Conservation (phyloP, 2,797 vertebrate genomes). For the Corythornis leucogaster region DNA sequence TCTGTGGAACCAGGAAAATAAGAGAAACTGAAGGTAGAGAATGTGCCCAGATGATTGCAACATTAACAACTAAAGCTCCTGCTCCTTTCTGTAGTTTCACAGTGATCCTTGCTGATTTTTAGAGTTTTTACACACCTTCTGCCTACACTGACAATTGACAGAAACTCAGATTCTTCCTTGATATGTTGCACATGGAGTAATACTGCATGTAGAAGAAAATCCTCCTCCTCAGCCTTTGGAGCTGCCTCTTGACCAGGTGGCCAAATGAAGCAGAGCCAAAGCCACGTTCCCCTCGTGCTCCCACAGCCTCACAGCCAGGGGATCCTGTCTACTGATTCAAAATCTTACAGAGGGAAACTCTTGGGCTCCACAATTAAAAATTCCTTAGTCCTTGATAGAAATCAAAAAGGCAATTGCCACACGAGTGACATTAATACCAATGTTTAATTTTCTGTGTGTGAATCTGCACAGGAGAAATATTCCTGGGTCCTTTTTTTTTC, state of each 20-base stretch:
- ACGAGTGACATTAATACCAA: not conserved
- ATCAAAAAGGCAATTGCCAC: not conserved
- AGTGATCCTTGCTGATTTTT: not conserved
- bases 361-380: not conserved
- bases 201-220: not conserved
- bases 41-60: not conserved
- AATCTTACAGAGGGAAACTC: not conserved
- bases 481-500: not conserved
- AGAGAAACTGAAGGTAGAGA: not conserved
- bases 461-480: not conserved
- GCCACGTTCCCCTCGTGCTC: not conserved
- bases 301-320: not conserved
- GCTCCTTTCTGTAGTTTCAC: not conserved
- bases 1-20: not conserved
- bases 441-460: not conserved
- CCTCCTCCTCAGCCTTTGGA: not conserved
- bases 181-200: not conserved
- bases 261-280: not conserved
- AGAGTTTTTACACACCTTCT: not conserved
- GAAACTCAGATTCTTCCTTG: not conserved
- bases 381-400: not conserved
- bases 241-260: not conserved
- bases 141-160: not conserved
- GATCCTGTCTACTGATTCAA: not conserved
- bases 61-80: not conserved